Conservation (phyloP, 2,113 vertebrate species). For the Serranochromis macrocephalus region DNA sequence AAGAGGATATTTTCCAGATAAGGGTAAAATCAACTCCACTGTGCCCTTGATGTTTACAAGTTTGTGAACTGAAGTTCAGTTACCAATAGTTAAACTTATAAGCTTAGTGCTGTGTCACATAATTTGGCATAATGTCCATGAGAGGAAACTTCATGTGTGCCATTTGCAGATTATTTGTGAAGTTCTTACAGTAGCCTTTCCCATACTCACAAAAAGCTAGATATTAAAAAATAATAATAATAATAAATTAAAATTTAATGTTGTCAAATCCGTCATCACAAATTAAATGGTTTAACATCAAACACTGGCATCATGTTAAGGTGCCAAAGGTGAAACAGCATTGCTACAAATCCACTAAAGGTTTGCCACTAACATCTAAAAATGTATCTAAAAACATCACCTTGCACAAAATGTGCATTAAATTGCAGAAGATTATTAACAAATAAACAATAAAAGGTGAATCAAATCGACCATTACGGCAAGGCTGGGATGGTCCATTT, state of each 20-base stretch:
- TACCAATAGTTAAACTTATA: neutral
- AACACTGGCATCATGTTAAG: neutral
- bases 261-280: neutral
- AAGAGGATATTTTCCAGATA: neutral
- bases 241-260: neutral
- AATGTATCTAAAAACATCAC: neutral
- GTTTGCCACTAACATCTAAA: neutral
- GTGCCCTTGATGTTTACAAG: neutral
- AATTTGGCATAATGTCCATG: neutral
- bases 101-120: neutral
- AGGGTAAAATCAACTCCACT: neutral
- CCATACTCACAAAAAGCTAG: neutral
- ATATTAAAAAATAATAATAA: neutral
- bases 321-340: neutral
- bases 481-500: neutral
- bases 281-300: neutral
- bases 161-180: neutral
- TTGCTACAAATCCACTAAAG: neutral
- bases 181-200: neutral
- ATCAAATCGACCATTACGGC: rapidly evolving
- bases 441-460: neutral
- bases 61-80: neutral
- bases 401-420: neutral
- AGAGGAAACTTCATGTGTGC: neutral
- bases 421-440: neutral